A percentile compares a stretch with the other conserved stretches of the same genome.
phyloP scores from a whole-genome alignment of 2,797 vertebrate species.

The Pseudochaenichthys georgianus region DNA sequence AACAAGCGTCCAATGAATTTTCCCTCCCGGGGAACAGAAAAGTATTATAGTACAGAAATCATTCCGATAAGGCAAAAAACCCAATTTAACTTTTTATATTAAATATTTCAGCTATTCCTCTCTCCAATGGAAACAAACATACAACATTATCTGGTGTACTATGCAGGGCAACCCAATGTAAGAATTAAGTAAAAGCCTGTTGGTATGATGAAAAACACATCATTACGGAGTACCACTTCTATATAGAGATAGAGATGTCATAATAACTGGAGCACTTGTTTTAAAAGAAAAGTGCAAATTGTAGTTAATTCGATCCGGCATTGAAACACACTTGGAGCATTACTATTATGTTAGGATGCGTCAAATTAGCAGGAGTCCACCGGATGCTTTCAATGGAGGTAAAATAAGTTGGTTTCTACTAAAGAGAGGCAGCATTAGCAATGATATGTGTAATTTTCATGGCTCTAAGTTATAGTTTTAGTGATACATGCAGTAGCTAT shows the following conservation, averaged over 20 bases:
- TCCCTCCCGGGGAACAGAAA: constrained; percentile 9
- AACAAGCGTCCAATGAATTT: constrained; percentile 33
- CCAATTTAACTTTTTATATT: neutral
- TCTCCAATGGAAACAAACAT: neutral
- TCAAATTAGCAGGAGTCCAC: neutral
- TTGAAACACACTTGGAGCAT: neutral
- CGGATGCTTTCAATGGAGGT: neutral
- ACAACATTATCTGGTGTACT: too few species aligned
- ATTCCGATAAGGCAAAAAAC: constrained; percentile 17
- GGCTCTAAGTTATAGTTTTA: neutral
- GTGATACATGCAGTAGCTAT: neutral
- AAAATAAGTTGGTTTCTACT: neutral
- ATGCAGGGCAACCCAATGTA: neutral
- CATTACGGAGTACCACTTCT: neutral
- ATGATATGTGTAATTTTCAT: neutral
- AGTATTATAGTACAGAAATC: constrained; percentile 9
- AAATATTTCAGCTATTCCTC: neutral
- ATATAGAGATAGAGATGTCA: neutral
- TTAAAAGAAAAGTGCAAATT: neutral
- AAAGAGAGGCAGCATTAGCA: neutral
- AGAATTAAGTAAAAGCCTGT: neutral
- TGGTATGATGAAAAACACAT: neutral
- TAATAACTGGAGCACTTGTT: neutral
- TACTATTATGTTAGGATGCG: neutral
- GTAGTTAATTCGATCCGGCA: too few species aligned